phyloP scores from a whole-genome alignment of 2,113 vertebrate species.

The Osmerus mordax region DNA sequence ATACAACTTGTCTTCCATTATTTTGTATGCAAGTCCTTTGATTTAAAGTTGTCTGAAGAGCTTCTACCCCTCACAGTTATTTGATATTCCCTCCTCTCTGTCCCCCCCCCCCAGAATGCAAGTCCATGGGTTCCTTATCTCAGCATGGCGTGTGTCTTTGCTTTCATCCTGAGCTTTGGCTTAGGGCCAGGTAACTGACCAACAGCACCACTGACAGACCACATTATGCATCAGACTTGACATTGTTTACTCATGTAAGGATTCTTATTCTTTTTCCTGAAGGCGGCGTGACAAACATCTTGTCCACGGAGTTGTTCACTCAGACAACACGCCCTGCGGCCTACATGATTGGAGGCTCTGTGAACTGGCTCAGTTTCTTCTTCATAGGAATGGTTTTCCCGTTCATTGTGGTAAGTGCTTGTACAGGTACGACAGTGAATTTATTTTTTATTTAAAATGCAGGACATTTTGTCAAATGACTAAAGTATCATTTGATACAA shows the following conservation, averaged over 20 bases:
- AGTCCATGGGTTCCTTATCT: slow-evolving; percentile 77
- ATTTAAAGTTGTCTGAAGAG: no score
- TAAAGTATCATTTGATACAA: not conserved
- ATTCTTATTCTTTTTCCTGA: not conserved
- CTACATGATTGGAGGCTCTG: slow-evolving; percentile 64
- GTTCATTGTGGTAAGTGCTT: slow-evolving; percentile 74
- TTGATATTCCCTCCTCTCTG: not conserved
- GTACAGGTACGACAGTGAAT: no score
- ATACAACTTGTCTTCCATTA: no score
- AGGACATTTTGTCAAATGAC: no score
- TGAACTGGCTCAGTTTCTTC: slow-evolving; percentile 78
- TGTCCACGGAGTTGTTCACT: slow-evolving; percentile 76
- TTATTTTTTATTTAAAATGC: not conserved
- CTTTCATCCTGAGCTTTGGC: slow-evolving; percentile 89
- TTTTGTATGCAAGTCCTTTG: no score
- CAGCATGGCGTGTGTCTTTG: slow-evolving; percentile 79
- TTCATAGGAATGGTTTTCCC: slow-evolving; percentile 74
- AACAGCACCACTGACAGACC: not conserved
- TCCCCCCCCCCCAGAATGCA: slow-evolving; percentile 61
- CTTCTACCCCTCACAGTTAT: no score
- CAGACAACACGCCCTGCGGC: slow-evolving; percentile 72
- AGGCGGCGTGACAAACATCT: slow-evolving; percentile 79
- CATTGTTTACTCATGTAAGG: not conserved
- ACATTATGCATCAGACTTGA: no score
- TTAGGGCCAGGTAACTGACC: slow-evolving; percentile 79